Evolutionary conservation across 2,113 vertebrate species (phyloP).

Genomic region (Entosphenus tridentatus): DNA sequence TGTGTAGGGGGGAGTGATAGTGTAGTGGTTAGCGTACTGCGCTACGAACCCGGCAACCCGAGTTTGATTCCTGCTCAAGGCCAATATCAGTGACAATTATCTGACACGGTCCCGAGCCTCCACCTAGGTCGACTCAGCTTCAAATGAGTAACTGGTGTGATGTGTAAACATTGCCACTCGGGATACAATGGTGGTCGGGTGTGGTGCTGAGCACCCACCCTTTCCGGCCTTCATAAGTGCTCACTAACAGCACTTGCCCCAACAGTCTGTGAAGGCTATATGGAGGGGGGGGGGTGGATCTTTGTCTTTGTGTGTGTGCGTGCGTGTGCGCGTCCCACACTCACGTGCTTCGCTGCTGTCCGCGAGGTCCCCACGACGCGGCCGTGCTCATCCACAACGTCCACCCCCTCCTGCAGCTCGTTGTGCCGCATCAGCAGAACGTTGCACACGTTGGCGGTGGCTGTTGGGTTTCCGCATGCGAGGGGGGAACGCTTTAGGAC

Average conservation of each 20-base stretch:
- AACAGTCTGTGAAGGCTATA: too few species aligned
- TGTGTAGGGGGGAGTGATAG: too few species aligned
- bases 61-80: too few species aligned
- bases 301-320: neutral
- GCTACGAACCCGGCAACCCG: too few species aligned
- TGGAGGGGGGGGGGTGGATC: neutral
- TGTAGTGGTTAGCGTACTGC: too few species aligned
- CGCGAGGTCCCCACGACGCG: slow-evolving; percentile 51
- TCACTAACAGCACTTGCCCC: neutral
- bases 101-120: too few species aligned
- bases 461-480: slow-evolving; percentile 20
- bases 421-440: slow-evolving; percentile 69
- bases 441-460: slow-evolving; percentile 74
- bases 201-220: neutral
- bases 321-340: slow-evolving; percentile 14
- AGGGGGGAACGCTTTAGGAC: neutral
- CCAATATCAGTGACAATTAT: too few species aligned
- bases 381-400: slow-evolving; percentile 35
- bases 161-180: too few species aligned
- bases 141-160: too few species aligned
- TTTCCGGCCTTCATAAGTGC: neutral
- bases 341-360: slow-evolving; percentile 53
- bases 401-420: slow-evolving; percentile 59
- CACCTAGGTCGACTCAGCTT: too few species aligned
- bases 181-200: neutral